Evolutionary conservation across 2,113 vertebrate species (phyloP), one percentile per base, ranked within the genome.

Genomic region (Leucosticte australis): DNA sequence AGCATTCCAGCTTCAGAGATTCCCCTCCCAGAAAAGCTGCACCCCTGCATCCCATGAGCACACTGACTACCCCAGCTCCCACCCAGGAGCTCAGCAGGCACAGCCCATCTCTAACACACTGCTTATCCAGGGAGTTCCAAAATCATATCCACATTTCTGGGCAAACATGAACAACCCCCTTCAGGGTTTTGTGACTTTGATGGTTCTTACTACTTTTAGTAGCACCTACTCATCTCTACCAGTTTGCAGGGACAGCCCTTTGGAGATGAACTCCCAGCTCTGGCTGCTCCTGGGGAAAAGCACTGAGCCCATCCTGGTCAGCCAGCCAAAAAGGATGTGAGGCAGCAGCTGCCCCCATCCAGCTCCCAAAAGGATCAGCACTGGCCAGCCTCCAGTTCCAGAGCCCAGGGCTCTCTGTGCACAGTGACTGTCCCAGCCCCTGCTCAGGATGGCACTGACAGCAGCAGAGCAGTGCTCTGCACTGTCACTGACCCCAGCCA

Each of bases 281-380:
- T 37, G 60, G 16, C 28, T 12, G 33, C 26, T 7, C 52, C 16
- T 1, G 0, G 26, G 47, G 27, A 10, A 26, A 24, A 50, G 9
- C 35, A 19, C 20, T 3, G 31, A 39, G 14, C 46, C 39, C 5
- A 9, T 6, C 30, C 2, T 28, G 64, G 20, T 5, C 4, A 31
- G 2, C 6, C 55, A 56, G 46, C 64, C 92, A 50, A 31, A 46
- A 19, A 21, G 1, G 46, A 35, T 7, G n/a, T 1, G 5, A 10
- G 24, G 3, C 7, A 44, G 65, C 0, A 2, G 37, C 11, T 49
- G 4, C n/a, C 67, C 19, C 8, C 46, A 23, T 1, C 10, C 70
- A 44, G 9, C 77, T 15, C 73, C 13, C 46, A 14, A 5, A 42
- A 5, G 8, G 1, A 6, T 2, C 44, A 2, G 0, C 11, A 6